phyloP scores from a whole-genome alignment of 1,140 invertebrate species.

The Tachypleus tridentatus region DNA sequence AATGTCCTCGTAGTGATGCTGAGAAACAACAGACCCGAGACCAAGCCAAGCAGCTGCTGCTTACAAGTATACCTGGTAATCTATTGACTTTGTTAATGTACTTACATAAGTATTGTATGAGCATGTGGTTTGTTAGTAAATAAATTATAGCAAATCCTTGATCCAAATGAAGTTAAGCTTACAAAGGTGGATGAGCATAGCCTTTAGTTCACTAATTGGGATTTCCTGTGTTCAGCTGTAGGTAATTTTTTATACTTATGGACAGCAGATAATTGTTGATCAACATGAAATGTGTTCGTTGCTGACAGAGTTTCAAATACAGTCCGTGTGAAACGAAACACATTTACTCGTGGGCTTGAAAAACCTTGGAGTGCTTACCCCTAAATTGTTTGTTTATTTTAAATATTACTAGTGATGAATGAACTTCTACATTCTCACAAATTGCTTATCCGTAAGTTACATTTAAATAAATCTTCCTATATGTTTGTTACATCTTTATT shows the following conservation, averaged over 20 bases:
- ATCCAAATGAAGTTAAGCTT: no score
- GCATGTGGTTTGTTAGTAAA: no score
- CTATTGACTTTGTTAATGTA: not conserved
- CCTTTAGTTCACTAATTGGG: not conserved
- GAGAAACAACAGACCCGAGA: slow-evolving; percentile 48
- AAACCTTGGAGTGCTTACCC: not conserved
- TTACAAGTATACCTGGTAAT: slow-evolving; percentile 34
- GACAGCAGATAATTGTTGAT: not conserved
- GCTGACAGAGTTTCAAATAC: no score
- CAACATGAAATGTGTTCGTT: not conserved
- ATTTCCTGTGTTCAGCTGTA: not conserved
- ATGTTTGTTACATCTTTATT: slow-evolving; percentile 8
- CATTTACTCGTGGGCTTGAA: no score
- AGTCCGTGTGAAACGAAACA: no score
- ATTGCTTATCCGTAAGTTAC: not conserved
- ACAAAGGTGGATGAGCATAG: not conserved
- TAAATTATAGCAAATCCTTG: no score
- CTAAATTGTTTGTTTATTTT: not conserved
- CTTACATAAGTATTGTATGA: slow-evolving; percentile 4
- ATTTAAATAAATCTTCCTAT: slow-evolving; percentile 9
- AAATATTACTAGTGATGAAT: not conserved
- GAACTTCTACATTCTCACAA: not conserved
- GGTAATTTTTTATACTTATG: not conserved
- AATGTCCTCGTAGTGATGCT: slow-evolving; percentile 41
- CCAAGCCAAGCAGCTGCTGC: slow-evolving; percentile 33